Base-by-base conservation (phyloP, 92 coral and sea anemone genomes). In the Porites rus region DNA sequence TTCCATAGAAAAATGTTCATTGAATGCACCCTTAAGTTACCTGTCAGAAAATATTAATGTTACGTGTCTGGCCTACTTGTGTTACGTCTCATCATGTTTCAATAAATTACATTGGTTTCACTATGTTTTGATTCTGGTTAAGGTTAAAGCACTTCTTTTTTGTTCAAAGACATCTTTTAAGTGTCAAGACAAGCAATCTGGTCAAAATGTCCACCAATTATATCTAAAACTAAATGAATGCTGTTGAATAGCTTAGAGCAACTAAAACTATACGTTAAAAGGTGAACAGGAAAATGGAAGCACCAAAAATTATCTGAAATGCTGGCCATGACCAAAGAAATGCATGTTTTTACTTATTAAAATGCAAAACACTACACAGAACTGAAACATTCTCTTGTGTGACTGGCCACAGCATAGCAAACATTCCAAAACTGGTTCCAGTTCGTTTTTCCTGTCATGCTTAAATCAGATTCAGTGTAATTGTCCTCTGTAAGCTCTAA, bases 81-180 rank as follows among this genome's bases (percentile, higher is more conserved):
- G 14, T 69, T 24, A 70, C 17, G 22, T 69, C 73, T 58, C 25
- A 54, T 69, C 77, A 38, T 38, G 46, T 4, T 38, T 38, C 75
- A 80, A 66, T 80, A 67, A 50, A 50, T 79, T 66, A 67, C 63
- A 16, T 56, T 18, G 68, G 21, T 50, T 51, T 65, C 13, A 54
- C 38, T 80, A 63, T 67, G 24, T n/a, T 18, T 31, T 78, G 65
- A 67, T 10, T 69, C 69, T 53, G 31, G 85, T 56, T 66, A 67
- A 52, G 24, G 53, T 53, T 81, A 56, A 81, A 81, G 70, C 20
- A 70, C 38, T 81, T 74, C 69, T 81, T 56, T 54, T 66, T 22
- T 2, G 20, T 20, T 81, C 85, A 81, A 81, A 58, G 77, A 58
- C 70, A 70, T 71, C 25, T 81, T 14, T 69, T 54, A 69, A 70